Conservation (phyloP, 2,797 vertebrate genomes). For the Poeciliopsis presidionis region DNA sequence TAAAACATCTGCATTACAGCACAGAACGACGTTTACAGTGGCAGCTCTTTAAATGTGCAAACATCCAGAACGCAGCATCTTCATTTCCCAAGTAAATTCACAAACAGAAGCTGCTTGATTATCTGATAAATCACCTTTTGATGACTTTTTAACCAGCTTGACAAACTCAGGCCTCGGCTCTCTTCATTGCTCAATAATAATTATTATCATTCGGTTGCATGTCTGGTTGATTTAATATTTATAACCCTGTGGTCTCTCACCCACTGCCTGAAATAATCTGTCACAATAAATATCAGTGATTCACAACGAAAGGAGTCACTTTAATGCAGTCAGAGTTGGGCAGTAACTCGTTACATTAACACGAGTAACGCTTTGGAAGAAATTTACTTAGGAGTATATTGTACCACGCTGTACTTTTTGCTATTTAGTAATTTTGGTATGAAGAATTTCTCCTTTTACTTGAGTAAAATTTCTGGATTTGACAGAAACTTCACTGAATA, state of each 20-base stretch:
- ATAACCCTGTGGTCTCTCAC: not conserved
- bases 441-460: too few relatives aligned
- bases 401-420: too few relatives aligned
- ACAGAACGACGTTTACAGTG: not conserved
- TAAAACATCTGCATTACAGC: not conserved
- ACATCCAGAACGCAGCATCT: not conserved
- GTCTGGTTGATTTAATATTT: not conserved
- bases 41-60: not conserved
- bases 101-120: constrained; percentile 29
- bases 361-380: too few relatives aligned
- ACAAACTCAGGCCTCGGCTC: not conserved
- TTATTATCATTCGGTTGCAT: not conserved
- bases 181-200: not conserved
- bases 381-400: too few relatives aligned
- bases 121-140: constrained; percentile 47
- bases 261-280: not conserved
- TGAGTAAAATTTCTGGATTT: too few relatives aligned
- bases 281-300: not conserved
- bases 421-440: too few relatives aligned
- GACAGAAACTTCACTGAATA: too few relatives aligned
- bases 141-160: constrained; percentile 53
- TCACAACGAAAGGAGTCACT: not conserved
- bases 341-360: too few relatives aligned
- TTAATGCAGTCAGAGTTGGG: not conserved
- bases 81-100: not conserved